Evolutionary conservation across 2,888 invertebrate species (phyloP), one percentile per base, ranked within the genome.

Genomic region (Kuschelorhynchus macadamiae): DNA sequence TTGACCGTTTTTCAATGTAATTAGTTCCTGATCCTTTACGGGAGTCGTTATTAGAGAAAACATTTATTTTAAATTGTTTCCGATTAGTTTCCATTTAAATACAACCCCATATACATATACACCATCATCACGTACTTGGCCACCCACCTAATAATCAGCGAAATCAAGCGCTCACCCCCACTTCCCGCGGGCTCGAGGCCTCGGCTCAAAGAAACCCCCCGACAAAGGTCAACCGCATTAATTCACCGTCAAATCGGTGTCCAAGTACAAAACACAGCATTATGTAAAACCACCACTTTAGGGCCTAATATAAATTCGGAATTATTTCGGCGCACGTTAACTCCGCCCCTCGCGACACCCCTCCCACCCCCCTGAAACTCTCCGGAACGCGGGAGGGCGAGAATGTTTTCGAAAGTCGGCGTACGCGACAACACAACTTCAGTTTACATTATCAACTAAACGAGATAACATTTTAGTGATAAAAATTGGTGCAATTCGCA

Each of bases 241-340:
- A 66, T 60, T 66, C 53, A 52, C 53, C 66, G 53, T 60, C 60
- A 66, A 66, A 66, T 66, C 66, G n/a, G 60, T 60, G 60, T 66
- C 50, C 65, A 52, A 55, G 46, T 39, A 68, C 68, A 68, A 68
- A 67, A 68, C 68, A 68, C 63, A 63, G 63, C 63, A 68, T 59
- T 63, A 68, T 53, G 63, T 62, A 69, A 69, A 69, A 69, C 69
- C 64, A 44, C 69, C 60, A 69, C 69, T 63, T 63, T 67, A 55
- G 33, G 49, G 50, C 67, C 67, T 52, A 76, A 74, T 75, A n/a
- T n/a, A 76, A 77, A 77, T 77, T 74, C 53, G 60, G 74, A 73
- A 78, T 79, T 77, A 77, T 75, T 61, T 74, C 50, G 60, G 76
- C 75, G 76, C 79, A 76, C 74, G 75, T 75, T 76, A 73, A 75